A percentile compares a stretch with the other conserved stretches of the same genome.
Evolutionary conservation across 2,888 invertebrate species (phyloP).

Genomic region (Agrilus biguttatus): DNA sequence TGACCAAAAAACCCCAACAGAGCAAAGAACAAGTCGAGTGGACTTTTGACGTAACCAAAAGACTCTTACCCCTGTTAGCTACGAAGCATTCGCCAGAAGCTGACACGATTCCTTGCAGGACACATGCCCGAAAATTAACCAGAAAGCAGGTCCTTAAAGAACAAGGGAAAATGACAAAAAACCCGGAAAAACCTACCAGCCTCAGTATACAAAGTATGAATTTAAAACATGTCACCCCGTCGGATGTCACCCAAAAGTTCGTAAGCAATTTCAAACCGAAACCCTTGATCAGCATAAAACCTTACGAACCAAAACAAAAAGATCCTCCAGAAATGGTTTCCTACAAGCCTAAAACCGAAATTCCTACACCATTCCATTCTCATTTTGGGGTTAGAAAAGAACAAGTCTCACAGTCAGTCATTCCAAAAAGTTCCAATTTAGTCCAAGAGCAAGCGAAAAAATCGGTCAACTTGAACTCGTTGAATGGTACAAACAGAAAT

Average conservation of each 20-base stretch:
- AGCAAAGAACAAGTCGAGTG: background rate
- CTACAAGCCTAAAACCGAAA: no score
- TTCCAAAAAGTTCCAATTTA: no score
- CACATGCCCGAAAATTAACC: constrained; percentile 27
- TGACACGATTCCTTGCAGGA: constrained; percentile 3
- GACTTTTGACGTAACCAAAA: constrained; percentile 1
- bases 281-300: background rate
- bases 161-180: constrained; percentile 10
- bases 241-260: constrained; percentile 24
- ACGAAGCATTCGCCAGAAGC: constrained; percentile 2
- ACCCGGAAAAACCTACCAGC: constrained; percentile 15
- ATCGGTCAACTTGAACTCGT: no score
- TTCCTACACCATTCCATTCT: no score
- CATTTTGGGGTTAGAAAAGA: no score
- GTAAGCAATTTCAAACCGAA: constrained; percentile 12
- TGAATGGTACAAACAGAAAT: no score
- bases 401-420: no score
- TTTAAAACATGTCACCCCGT: constrained; percentile 16
- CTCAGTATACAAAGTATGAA: constrained; percentile 20
- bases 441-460: no score
- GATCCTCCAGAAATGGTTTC: no score
- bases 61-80: background rate
- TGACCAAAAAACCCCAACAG: constrained; percentile 2
- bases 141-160: constrained; percentile 23
- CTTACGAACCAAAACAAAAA: no score